Conservation (phyloP, 2,113 vertebrate genomes). For the Neolamprologus hecqui region DNA sequence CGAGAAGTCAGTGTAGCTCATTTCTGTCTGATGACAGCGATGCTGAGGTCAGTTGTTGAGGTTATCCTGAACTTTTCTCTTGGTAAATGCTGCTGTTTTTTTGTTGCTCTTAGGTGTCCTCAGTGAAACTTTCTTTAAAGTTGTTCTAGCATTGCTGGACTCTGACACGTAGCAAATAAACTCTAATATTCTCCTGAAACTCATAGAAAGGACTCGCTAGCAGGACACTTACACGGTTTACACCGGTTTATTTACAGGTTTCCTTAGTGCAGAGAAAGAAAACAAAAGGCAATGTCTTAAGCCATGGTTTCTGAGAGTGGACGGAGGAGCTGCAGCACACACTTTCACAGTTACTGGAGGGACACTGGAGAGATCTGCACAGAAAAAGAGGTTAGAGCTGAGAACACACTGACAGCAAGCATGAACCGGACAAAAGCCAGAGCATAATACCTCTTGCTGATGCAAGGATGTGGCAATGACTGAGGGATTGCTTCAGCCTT, state of each 20-base stretch:
- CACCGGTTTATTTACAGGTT: neutral
- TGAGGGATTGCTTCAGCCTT: neutral
- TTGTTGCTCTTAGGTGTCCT: neutral
- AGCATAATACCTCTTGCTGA: neutral
- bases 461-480: neutral
- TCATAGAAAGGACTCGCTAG: neutral
- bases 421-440: neutral
- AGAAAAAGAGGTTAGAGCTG: neutral
- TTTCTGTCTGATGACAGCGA: neutral
- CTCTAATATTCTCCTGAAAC: neutral
- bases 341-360: neutral
- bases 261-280: neutral
- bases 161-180: neutral
- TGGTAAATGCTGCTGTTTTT: neutral
- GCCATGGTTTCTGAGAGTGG: neutral
- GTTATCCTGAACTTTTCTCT: neutral
- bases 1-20: neutral
- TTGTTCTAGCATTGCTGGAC: accelerated
- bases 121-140: neutral
- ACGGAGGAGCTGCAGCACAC: neutral
- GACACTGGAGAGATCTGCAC: neutral
- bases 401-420: neutral
- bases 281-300: neutral
- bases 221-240: neutral
- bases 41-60: neutral